Percentiles rank a stretch among this genome's conserved stretches.
Evolutionary conservation across 2,113 vertebrate genomes (phyloP).

Genomic region (Delphinus delphis): DNA sequence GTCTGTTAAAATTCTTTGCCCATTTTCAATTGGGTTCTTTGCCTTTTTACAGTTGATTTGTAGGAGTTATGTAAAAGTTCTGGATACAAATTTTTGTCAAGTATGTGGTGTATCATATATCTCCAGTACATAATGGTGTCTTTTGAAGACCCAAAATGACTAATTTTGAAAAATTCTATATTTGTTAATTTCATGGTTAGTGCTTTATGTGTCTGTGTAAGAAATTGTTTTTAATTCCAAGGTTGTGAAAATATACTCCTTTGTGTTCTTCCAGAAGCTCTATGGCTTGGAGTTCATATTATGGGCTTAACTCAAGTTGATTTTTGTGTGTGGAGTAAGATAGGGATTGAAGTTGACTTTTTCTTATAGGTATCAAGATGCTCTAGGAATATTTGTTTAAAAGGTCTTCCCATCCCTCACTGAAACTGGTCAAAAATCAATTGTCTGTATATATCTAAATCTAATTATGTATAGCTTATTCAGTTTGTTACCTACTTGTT

Average conservation of each 20-base stretch:
- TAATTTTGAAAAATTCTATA: not conserved
- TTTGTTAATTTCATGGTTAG: not conserved
- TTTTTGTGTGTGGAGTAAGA: not conserved
- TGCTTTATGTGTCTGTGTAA: not conserved
- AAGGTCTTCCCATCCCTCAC: not conserved
- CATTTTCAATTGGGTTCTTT: not conserved
- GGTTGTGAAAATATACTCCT: not conserved
- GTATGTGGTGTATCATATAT: not conserved
- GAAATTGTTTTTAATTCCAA: not conserved
- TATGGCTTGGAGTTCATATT: not conserved
- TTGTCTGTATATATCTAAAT: not conserved
- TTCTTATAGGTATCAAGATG: not conserved
- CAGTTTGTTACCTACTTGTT: not conserved
- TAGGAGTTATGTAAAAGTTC: not conserved
- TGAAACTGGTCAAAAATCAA: not conserved
- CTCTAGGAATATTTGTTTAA: not conserved
- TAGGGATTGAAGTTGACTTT: not conserved
- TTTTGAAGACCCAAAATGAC: not conserved
- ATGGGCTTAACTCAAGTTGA: not conserved
- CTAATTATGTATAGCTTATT: not conserved
- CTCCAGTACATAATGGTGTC: not conserved
- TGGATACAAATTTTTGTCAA: not conserved
- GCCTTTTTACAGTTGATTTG: not conserved
- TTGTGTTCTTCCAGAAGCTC: not conserved
- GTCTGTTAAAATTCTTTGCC: not conserved